Base-by-base conservation (phyloP, 2,797 vertebrate genomes). In the Numenius phaeopus region DNA sequence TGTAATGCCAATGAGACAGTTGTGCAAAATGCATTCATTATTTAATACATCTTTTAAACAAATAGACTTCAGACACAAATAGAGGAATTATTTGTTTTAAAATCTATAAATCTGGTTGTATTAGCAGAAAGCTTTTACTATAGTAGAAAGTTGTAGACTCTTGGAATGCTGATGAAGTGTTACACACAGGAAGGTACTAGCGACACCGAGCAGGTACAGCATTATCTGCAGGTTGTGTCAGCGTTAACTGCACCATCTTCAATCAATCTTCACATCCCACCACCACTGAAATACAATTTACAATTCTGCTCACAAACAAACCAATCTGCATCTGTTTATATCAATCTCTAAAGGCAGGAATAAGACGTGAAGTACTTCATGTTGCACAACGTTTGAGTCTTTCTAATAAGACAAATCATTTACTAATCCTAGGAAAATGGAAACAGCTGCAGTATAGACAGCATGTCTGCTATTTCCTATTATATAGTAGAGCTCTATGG, bases 181-280 rank as follows among this genome's bases (percentile, higher is more conserved):
- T 22, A 59, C 17, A 21, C 7, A 2, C 2, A 13, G 54, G 5
- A 24, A 59, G 9, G 20, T 27, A 39, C 7, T 4, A 7, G 26
- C 2, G 4, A n/a, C 6, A 42, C 30, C 1, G 1, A 58, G 42
- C 55, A 90, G 40, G 19, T 17, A 40, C 27, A 73, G 77, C 29
- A 10, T 17, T 23, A 47, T 21, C 47, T 26, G 19, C 54, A 75
- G 42, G 34, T 30, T 54, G 30, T 32, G 32, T 55, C 84, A 72
- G 40, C 1, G 0, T 24, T 61, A 29, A 29, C 65, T 14, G 16
- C 57, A 39, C 10, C 0, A 0, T 11, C 30, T 44, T 82, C 27
- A 42, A 8, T 44, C 65, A 34, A 3, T 7, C 32, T 29, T 67
- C 24, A 71, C 50, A 72, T 61, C 24, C 57, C 66, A 82, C 22